A percentile compares a stretch with the other conserved stretches of the same genome.
phyloP scores from a whole-genome alignment of 2,113 vertebrate genomes.

The Theristicus caerulescens region DNA sequence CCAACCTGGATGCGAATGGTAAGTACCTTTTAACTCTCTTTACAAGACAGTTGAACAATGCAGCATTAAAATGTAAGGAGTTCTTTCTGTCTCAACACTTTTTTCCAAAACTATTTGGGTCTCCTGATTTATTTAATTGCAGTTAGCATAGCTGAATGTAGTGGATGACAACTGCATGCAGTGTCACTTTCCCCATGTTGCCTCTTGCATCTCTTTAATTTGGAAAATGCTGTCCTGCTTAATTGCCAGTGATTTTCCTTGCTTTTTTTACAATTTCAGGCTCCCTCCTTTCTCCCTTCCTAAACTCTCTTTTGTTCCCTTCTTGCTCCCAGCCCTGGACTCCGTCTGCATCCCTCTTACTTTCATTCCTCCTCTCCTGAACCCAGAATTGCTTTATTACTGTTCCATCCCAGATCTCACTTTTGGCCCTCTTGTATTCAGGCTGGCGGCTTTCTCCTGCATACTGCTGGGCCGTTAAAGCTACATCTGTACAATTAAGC shows the following conservation, averaged over 20 bases:
- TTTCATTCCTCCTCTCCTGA: background rate
- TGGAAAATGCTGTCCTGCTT: background rate
- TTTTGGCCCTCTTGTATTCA: background rate
- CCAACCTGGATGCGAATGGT: slow-evolving; percentile 89
- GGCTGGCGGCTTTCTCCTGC: background rate
- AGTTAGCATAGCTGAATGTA: background rate
- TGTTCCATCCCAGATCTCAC: background rate
- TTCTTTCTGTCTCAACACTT: background rate
- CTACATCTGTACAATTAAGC: background rate
- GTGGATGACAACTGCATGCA: background rate
- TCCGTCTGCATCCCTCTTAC: background rate
- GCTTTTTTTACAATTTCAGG: background rate
- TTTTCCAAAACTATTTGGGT: background rate
- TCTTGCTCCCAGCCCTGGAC: background rate
- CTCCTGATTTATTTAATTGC: background rate
- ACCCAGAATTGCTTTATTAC: background rate
- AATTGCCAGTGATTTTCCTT: background rate
- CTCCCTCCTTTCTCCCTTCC: background rate
- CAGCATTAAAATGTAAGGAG: background rate
- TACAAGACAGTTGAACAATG: background rate
- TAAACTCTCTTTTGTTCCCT: background rate
- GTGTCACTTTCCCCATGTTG: background rate
- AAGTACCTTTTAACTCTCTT: background rate
- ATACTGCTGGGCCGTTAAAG: background rate
- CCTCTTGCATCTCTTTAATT: background rate